Conservation (phyloP, 1,140 invertebrate genomes). For the Papilio polyxenes region DNA sequence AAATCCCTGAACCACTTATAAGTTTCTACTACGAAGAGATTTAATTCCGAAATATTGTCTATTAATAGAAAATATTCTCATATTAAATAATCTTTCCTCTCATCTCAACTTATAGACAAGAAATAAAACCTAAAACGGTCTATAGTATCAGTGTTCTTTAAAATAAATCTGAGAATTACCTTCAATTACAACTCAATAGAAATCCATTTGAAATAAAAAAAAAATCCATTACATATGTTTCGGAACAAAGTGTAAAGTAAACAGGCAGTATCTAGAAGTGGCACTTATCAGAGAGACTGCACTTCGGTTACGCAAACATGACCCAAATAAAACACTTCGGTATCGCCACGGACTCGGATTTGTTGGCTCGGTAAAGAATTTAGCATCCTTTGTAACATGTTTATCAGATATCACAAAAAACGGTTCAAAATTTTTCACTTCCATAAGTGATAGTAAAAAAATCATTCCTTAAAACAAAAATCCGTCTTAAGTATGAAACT, state of each 20-base stretch:
- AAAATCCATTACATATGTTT: constrained; percentile 29
- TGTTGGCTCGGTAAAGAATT: constrained; percentile 69
- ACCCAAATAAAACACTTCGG: constrained; percentile 67
- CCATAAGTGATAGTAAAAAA: background rate
- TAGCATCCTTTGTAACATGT: constrained; percentile 54
- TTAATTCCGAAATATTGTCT: too few relatives aligned
- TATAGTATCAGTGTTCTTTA: background rate
- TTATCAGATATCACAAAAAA: constrained; percentile 40
- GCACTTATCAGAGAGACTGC: constrained; percentile 59
- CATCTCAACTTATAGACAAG: background rate
- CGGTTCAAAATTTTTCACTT: background rate
- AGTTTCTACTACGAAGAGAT: too few relatives aligned
- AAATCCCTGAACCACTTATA: too few relatives aligned
- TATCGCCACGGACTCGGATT: constrained; percentile 60
- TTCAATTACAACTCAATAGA: background rate
- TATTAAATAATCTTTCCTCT: background rate
- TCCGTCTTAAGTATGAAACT: too few relatives aligned
- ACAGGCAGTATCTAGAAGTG: constrained; percentile 48
- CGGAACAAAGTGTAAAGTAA: constrained; percentile 42
- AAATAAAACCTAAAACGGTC: background rate
- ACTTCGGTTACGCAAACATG: constrained; percentile 58
- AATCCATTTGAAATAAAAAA: constrained; percentile 32
- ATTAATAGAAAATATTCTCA: too few relatives aligned
- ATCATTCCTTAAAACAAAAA: background rate
- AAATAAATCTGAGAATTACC: background rate